phyloP scores from a whole-genome alignment of 1,140 invertebrate genomes.

The Macrobrachium nipponense region DNA sequence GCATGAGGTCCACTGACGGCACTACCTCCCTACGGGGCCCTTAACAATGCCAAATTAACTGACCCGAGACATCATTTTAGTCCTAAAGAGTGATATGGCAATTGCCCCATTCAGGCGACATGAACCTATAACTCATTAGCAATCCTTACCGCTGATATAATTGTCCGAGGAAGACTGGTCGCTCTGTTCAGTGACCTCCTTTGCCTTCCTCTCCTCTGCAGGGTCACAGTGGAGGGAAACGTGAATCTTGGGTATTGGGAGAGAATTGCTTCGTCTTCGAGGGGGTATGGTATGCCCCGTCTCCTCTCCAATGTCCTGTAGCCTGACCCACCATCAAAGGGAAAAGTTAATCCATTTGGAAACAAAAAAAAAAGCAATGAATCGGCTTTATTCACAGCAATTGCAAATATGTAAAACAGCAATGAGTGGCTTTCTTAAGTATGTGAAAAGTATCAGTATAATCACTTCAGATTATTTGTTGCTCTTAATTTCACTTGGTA shows the following conservation, averaged over 20 bases:
- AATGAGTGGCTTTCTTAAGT: no score
- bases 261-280: slow-evolving; percentile 86
- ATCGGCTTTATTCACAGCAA: not conserved
- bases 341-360: not conserved
- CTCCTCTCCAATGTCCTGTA: slow-evolving; percentile 81
- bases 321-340: slow-evolving; percentile 69
- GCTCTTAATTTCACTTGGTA: no score
- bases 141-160: slow-evolving; percentile 61
- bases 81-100: no score
- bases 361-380: slow-evolving; percentile 21
- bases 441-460: no score
- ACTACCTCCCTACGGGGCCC: no score
- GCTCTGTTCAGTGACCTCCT: slow-evolving; percentile 70
- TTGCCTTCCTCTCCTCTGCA: slow-evolving; percentile 77
- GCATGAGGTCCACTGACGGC: no score
- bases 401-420: no score
- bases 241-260: slow-evolving; percentile 93
- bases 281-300: slow-evolving; percentile 79
- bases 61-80: no score
- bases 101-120: no score
- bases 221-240: slow-evolving; percentile 84
- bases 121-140: no score
- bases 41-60: no score
- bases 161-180: slow-evolving; percentile 60
- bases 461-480: no score